phyloP scores from a whole-genome alignment of 2,888 invertebrate species.

The Apamea sordens region DNA sequence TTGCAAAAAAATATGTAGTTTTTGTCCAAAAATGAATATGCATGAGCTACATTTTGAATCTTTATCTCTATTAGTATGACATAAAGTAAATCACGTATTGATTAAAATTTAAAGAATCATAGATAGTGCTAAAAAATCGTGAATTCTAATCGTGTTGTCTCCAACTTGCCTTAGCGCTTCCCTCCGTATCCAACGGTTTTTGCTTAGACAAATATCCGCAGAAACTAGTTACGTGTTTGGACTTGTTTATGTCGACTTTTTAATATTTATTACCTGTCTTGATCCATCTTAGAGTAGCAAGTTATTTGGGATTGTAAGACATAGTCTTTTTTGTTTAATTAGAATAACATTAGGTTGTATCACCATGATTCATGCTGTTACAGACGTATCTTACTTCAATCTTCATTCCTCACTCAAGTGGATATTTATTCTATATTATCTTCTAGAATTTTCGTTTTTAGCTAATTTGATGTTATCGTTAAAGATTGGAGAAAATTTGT shows the following conservation, averaged over 20 bases:
- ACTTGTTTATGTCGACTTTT: constrained; percentile 83
- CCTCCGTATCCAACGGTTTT: constrained; percentile 82
- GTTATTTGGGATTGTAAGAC: constrained; percentile 28
- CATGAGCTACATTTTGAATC: constrained; percentile 8
- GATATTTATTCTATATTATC: neutral
- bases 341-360: constrained; percentile 14
- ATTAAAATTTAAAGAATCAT: constrained; percentile 31
- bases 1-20: neutral
- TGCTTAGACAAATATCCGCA: constrained; percentile 88
- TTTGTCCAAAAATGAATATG: constrained; percentile 18
- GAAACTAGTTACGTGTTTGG: constrained; percentile 88
- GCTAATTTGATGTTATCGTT: neutral
- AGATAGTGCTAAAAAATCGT: constrained; percentile 29
- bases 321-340: constrained; percentile 48
- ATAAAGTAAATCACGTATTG: constrained; percentile 53
- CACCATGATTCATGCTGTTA: neutral
- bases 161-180: constrained; percentile 72
- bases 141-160: constrained; percentile 42
- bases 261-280: constrained; percentile 81
- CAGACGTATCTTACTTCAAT: neutral
- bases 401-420: neutral
- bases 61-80: constrained; percentile 27
- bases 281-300: constrained; percentile 69
- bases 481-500: neutral
- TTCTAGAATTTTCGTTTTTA: neutral